phyloP scores from a whole-genome alignment of 2,888 invertebrate species.

The Drosophila stalkeri region DNA sequence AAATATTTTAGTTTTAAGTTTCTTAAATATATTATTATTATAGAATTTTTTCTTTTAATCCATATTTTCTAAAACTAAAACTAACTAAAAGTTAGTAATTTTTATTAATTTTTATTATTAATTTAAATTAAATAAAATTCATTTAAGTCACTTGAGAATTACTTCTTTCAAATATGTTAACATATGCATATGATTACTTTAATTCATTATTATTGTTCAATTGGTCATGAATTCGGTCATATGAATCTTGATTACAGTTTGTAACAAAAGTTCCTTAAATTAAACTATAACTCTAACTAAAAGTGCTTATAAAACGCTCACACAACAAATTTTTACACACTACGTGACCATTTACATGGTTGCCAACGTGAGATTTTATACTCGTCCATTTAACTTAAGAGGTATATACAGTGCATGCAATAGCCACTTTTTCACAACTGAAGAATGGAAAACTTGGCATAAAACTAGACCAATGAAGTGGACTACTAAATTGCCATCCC shows the following conservation, averaged over 20 bases:
- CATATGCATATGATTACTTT: background rate
- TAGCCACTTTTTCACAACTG: background rate
- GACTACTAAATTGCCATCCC: too few relatives aligned
- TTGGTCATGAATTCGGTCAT: too few relatives aligned
- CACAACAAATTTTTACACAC: conserved; percentile 32
- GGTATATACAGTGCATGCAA: background rate
- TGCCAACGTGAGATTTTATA: conserved; percentile 29
- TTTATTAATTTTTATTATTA: too few relatives aligned
- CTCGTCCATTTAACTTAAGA: background rate
- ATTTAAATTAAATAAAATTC: background rate
- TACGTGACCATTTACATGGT: conserved; percentile 69
- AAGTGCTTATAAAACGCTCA: conserved; percentile 24
- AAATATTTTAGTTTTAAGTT: too few relatives aligned
- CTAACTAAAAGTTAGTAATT: too few relatives aligned
- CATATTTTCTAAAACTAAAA: too few relatives aligned
- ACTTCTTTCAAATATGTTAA: background rate
- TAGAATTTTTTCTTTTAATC: too few relatives aligned
- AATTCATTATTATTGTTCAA: conserved; percentile 18
- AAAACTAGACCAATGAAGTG: too few relatives aligned
- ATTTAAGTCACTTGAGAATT: too few relatives aligned
- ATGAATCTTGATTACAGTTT: conserved; percentile 20
- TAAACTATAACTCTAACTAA: conserved; percentile 21
- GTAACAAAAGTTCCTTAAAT: conserved; percentile 14
- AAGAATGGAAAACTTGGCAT: too few relatives aligned
- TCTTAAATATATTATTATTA: too few relatives aligned